Percentiles rank a stretch among this genome's conserved stretches.
Conservation (phyloP, 2,888 invertebrate genomes). For the Helleia helle region DNA sequence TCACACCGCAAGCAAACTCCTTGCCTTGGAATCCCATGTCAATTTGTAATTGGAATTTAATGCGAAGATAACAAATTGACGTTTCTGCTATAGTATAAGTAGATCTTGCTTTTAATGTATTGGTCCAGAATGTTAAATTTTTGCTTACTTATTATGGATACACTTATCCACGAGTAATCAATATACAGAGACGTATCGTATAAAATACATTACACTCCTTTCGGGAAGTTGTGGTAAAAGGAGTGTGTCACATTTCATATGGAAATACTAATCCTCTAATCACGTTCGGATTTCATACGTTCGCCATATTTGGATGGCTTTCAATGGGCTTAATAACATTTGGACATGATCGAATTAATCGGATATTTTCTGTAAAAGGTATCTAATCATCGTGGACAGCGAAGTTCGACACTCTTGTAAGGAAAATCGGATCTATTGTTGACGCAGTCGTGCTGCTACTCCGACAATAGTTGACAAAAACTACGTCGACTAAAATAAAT, state of each 20-base stretch:
- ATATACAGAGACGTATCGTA: too few species aligned
- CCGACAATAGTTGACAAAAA: slow-evolving; percentile 17
- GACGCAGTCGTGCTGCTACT: slow-evolving; percentile 28
- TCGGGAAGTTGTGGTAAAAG: not conserved
- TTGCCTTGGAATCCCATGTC: slow-evolving; percentile 23
- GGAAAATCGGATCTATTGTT: slow-evolving; percentile 32
- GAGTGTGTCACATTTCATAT: slow-evolving; percentile 11
- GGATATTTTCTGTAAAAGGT: slow-evolving; percentile 38
- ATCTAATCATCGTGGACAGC: slow-evolving; percentile 24
- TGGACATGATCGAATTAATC: slow-evolving; percentile 36
- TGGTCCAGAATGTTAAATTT: too few species aligned
- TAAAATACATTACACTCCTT: not conserved
- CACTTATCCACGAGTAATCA: too few species aligned
- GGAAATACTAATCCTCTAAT: slow-evolving; percentile 13
- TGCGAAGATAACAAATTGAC: not conserved
- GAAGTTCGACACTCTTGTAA: slow-evolving; percentile 31
- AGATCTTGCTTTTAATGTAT: not conserved
- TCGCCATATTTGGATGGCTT: slow-evolving; percentile 29
- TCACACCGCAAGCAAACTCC: slow-evolving; percentile 48
- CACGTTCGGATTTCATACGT: slow-evolving; percentile 7
- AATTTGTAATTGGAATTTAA: slow-evolving; percentile 6
- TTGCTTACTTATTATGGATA: too few species aligned
- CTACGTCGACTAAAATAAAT: slow-evolving; percentile 11
- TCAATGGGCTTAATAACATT: slow-evolving; percentile 45
- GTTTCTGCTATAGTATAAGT: not conserved